phyloP scores from a whole-genome alignment of 2,113 vertebrate genomes.

The Oenanthe melanoleuca region DNA sequence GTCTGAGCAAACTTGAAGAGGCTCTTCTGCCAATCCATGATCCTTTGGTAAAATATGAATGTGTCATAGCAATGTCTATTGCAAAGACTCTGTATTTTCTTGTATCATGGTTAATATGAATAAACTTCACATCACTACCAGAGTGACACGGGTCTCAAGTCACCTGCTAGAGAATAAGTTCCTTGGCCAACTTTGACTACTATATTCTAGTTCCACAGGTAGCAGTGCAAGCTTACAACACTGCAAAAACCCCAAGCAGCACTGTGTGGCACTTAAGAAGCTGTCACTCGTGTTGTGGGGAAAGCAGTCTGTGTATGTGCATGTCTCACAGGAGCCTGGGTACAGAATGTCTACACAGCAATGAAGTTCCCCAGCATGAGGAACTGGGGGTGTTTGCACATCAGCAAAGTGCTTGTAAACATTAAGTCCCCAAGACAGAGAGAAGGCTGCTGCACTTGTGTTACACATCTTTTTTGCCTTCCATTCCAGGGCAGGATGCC shows the following conservation, averaged over 20 bases:
- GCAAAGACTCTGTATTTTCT: background rate
- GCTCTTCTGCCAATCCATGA: background rate
- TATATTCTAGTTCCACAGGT: background rate
- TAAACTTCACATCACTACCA: background rate
- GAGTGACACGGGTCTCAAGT: background rate
- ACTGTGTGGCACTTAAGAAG: background rate
- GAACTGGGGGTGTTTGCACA: background rate
- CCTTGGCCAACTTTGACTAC: background rate
- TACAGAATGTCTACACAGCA: fast-evolving
- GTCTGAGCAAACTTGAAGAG: background rate
- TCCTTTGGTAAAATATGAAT: background rate
- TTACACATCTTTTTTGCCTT: background rate
- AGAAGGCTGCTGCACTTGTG: background rate
- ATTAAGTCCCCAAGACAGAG: background rate
- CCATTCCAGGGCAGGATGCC: background rate
- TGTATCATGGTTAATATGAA: background rate
- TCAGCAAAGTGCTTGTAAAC: background rate
- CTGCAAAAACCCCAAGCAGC: background rate
- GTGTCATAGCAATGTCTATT: background rate
- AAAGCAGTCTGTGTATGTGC: background rate
- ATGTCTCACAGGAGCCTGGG: fast-evolving
- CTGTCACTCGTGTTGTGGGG: background rate
- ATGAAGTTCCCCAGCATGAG: background rate
- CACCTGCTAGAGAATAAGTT: background rate
- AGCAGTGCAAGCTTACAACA: background rate